Evolutionary conservation across 2,797 vertebrate genomes (phyloP).

Genomic region (Tokudaia tokunoshimensis): DNA sequence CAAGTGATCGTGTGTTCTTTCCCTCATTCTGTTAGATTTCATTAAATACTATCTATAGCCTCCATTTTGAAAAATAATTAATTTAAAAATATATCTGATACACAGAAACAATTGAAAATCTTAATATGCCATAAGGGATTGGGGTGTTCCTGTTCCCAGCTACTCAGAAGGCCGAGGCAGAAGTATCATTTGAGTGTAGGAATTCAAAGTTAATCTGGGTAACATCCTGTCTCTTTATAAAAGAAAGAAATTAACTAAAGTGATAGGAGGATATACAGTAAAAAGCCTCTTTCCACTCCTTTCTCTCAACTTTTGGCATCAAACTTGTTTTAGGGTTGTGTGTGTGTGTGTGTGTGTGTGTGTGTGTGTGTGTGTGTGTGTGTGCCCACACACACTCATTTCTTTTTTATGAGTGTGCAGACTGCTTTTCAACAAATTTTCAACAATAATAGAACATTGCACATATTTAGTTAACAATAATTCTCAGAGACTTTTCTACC

Average conservation of each 20-base stretch:
- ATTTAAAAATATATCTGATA: background rate
- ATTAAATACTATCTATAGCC: background rate
- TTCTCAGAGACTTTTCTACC: background rate
- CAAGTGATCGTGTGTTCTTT: background rate
- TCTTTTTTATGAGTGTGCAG: background rate
- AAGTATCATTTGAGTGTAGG: background rate
- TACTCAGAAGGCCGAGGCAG: background rate
- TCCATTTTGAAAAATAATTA: conserved; percentile 14
- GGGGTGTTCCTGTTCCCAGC: background rate
- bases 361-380: background rate
- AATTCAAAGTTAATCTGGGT: background rate
- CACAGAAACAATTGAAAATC: conserved; percentile 52
- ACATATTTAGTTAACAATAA: background rate
- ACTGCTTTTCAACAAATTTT: conserved; percentile 37
- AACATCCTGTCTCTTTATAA: background rate
- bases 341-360: background rate
- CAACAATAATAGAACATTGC: background rate
- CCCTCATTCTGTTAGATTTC: background rate
- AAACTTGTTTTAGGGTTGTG: background rate
- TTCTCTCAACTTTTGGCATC: background rate
- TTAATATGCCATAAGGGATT: background rate
- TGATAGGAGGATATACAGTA: background rate
- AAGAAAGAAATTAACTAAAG: background rate
- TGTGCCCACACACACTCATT: background rate
- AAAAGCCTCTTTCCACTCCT: background rate